Conservation (phyloP, 64 coral and sea anemone genomes). For the Actinia equina region DNA sequence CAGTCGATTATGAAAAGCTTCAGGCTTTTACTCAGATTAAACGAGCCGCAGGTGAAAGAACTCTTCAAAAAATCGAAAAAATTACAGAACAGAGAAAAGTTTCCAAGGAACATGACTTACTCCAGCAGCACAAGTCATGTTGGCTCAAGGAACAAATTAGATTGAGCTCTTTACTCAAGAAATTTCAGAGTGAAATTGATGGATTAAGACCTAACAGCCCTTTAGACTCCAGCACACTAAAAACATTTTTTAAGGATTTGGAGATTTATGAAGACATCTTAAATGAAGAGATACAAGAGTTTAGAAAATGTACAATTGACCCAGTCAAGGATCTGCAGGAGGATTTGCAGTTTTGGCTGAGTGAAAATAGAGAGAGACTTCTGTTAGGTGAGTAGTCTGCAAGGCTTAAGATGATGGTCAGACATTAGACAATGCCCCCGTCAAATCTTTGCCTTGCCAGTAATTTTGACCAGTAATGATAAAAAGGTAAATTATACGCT, state of each 20-base stretch:
- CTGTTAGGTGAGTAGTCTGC: constrained; percentile 50
- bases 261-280: constrained; percentile 80
- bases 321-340: constrained; percentile 92
- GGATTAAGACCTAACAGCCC: constrained; percentile 65
- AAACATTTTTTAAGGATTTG: constrained; percentile 87
- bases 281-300: constrained; percentile 66
- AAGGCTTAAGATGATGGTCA: not conserved
- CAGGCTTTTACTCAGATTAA: constrained; percentile 88
- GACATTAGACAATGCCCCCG: too few relatives aligned
- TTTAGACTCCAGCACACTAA: constrained; percentile 57
- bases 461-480: too few relatives aligned
- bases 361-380: constrained; percentile 92
- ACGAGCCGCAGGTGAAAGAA: constrained; percentile 67
- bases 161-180: constrained; percentile 69
- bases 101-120: constrained; percentile 80
- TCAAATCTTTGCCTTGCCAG: too few relatives aligned
- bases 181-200: constrained; percentile 77
- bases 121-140: constrained; percentile 93
- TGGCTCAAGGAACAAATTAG: constrained; percentile 91
- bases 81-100: constrained; percentile 70
- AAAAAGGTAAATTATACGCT: too few relatives aligned
- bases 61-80: constrained; percentile 82
- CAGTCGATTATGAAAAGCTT: constrained; percentile 89
- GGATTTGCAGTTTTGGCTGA: constrained; percentile 90
- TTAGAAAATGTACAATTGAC: constrained; percentile 82